Base-by-base conservation (phyloP, 2,888 invertebrate species). In the Baccha elongata region DNA sequence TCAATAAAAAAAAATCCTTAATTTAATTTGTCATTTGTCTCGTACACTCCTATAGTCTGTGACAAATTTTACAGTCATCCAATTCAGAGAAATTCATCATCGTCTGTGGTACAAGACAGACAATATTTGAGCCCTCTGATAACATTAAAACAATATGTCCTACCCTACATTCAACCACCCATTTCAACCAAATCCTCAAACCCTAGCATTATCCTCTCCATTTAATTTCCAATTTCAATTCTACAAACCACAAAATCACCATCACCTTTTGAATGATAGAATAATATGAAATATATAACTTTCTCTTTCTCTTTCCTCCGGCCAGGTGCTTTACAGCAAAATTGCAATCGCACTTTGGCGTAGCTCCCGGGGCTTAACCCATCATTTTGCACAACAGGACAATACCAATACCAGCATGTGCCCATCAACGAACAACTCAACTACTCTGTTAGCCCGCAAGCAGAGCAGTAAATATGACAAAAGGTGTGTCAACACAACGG, bases 311-410 rank as follows among this genome's bases (percentile, higher is more conserved):
- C 37, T 32, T 29, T 32, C 35, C n/a, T 8, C 15, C 5, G 15
- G 17, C 35, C 89, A 94, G 94, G 92, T 95, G 42, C 91, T 97
- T 35, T 98, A 98, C 89, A 95, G 95, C 35, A 93, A 95, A 87
- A 97, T 98, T 69, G 97, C 96, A 2, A 93, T 96, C 21, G 95
- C 95, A 0, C 91, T 98, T 40, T 97, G 97, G 97, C 94, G 93
- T 91, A 95, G 95, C 86, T 94, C 94, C 0, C 92, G 93, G 71
- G 93, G 94, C 1, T 90, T 94, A 37, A 93, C 94, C 84, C 91
- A 92, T 85, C 91, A 92, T 86, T 88, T 92, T 55, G 87, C 88
- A 11, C 85, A 87, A 75, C 89, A 89, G 85, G 87, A 88, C 83
- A 87, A 86, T 80, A 88, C 87, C 19, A 87, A 88, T 67, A 87